phyloP scores from a whole-genome alignment of 2,888 invertebrate species.

The Temnothorax ravouxi region DNA sequence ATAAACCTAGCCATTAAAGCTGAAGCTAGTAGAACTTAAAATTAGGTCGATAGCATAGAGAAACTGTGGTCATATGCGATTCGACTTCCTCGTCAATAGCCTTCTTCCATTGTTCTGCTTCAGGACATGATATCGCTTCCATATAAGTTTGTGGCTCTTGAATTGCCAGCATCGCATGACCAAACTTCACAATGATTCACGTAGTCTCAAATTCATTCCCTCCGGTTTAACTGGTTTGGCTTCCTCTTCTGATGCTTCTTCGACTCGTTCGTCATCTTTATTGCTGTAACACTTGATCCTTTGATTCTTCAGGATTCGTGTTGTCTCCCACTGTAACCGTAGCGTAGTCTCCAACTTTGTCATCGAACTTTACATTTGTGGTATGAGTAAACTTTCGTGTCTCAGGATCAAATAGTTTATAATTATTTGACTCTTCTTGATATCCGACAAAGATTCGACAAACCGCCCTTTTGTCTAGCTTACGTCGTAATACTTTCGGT shows the following conservation, averaged over 20 bases:
- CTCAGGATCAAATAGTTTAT: slow-evolving; percentile 6
- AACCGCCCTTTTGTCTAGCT: background rate
- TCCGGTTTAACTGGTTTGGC: no score
- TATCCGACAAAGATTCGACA: slow-evolving; percentile 2
- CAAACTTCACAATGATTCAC: background rate
- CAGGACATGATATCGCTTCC: background rate
- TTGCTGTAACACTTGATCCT: background rate
- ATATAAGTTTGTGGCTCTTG: slow-evolving; percentile 1
- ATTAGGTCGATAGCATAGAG: no score
- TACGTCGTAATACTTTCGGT: background rate
- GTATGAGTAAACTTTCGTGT: background rate
- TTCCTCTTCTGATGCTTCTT: no score
- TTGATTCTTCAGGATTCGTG: background rate
- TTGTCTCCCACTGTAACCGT: slow-evolving; percentile 1
- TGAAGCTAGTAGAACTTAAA: no score
- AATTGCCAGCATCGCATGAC: background rate
- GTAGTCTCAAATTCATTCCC: background rate
- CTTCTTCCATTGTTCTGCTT: background rate
- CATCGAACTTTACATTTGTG: slow-evolving; percentile 7
- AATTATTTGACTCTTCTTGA: slow-evolving; percentile 5
- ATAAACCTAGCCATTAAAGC: no score
- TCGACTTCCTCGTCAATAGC: background rate
- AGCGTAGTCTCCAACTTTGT: background rate
- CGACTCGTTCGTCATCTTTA: no score
- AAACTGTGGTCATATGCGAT: background rate